Evolutionary conservation across 2,888 invertebrate species (phyloP).

Genomic region (Pycnomerus fuliginosus): DNA sequence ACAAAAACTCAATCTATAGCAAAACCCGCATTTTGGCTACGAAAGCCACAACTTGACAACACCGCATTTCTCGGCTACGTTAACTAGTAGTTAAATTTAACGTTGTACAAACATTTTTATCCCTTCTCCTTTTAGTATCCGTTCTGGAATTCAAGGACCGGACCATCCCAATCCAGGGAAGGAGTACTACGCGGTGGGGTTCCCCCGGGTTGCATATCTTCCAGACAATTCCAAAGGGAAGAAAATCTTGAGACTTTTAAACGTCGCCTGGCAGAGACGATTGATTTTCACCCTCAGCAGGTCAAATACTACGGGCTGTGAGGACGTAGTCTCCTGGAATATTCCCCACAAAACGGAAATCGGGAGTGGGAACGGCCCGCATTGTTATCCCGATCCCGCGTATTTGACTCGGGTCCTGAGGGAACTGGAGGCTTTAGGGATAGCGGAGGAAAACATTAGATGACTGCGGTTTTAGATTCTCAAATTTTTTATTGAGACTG

Average conservation of each 20-base stretch:
- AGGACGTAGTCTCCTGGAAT: constrained; percentile 92
- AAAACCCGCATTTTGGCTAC: no score
- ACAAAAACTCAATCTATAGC: no score
- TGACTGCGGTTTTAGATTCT: constrained; percentile 5
- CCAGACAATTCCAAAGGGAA: constrained; percentile 82
- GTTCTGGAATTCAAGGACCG: constrained; percentile 78
- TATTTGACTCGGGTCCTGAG: constrained; percentile 68
- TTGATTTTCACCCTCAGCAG: constrained; percentile 83
- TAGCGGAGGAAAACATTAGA: constrained; percentile 52
- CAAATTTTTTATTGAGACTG: no score
- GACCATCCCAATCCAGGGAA: constrained; percentile 80
- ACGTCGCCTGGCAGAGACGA: constrained; percentile 80
- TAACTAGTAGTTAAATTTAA: not conserved
- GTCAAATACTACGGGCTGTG: constrained; percentile 86
- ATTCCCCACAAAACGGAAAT: constrained; percentile 84
- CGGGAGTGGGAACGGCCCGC: constrained; percentile 55
- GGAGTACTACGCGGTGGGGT: constrained; percentile 86
- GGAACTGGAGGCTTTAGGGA: constrained; percentile 61
- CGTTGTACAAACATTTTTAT: not conserved
- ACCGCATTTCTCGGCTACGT: not conserved
- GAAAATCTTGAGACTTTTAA: constrained; percentile 72
- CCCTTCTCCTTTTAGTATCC: constrained; percentile 63
- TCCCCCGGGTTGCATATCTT: constrained; percentile 78
- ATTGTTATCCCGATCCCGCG: constrained; percentile 74
- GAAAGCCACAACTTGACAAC: not conserved